Evolutionary conservation across 2,888 invertebrate genomes (phyloP).

Genomic region (Pantelozetes paolii): DNA sequence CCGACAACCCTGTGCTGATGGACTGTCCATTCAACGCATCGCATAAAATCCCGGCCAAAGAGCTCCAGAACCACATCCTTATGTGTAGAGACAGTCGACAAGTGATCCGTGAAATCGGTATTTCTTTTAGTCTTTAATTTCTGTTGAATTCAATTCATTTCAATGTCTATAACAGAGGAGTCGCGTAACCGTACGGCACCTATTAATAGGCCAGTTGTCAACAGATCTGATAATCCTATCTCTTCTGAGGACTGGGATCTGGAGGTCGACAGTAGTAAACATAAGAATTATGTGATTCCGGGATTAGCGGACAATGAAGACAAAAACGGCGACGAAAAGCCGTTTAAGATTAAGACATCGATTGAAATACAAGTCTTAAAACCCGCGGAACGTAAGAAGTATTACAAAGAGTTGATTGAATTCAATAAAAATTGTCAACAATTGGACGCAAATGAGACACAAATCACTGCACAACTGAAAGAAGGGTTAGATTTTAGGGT

Average conservation of each 20-base stretch:
- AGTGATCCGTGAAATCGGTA: conserved; percentile 28
- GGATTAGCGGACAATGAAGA: background rate
- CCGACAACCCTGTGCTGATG: background rate
- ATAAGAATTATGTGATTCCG: conserved; percentile 1
- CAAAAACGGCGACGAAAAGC: background rate
- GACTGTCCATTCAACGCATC: conserved; percentile 33
- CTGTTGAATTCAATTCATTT: background rate
- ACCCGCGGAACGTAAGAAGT: conserved; percentile 23
- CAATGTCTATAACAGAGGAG: background rate
- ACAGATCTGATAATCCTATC: background rate
- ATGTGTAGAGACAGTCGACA: conserved; percentile 27
- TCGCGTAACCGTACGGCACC: background rate
- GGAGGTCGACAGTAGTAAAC: background rate
- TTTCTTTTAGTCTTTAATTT: background rate
- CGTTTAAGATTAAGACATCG: background rate
- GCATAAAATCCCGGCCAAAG: background rate
- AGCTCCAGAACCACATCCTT: conserved; percentile 25
- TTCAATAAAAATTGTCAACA: background rate
- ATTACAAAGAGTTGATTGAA: conserved; percentile 25
- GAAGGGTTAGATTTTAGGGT: background rate
- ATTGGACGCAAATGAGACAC: background rate
- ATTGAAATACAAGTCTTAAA: conserved; percentile 15
- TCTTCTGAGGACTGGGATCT: background rate
- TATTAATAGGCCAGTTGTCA: background rate
- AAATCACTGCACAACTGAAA: background rate